Evolutionary conservation across 1,140 invertebrate genomes (phyloP).

Genomic region (Calephelis virginiensis): DNA sequence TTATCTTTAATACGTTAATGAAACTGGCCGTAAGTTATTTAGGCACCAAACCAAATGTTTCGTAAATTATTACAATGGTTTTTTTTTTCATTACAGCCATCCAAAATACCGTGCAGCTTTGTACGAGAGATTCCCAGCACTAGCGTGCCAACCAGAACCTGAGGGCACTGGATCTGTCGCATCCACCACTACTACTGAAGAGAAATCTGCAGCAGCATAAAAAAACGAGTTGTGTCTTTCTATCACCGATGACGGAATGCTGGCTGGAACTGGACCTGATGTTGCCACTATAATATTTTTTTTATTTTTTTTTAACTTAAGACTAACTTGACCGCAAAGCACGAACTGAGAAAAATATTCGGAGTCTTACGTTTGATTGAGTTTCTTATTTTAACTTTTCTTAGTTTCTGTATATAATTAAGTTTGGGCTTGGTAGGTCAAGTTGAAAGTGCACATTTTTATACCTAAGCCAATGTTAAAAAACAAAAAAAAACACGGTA

Average conservation of each 20-base stretch:
- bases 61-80: too few species aligned
- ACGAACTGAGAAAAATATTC: conserved; percentile 61
- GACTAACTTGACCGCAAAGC: conserved; percentile 59
- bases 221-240: conserved; percentile 10
- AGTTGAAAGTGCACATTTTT: conserved; percentile 72
- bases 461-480: conserved; percentile 57
- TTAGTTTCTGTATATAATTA: conserved; percentile 50
- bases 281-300: conserved; percentile 66
- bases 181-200: conserved; percentile 76
- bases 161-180: conserved; percentile 80
- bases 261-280: conserved; percentile 44
- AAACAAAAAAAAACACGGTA: conserved; percentile 54
- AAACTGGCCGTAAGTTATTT: too few species aligned
- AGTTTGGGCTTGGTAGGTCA: conserved; percentile 59
- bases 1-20: too few species aligned
- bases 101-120: conserved; percentile 82
- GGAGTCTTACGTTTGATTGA: conserved; percentile 30
- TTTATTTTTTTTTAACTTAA: conserved; percentile 47
- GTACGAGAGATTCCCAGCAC: conserved; percentile 81
- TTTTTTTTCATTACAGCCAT: conserved; percentile 73
- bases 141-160: conserved; percentile 75
- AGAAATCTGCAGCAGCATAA: conserved; percentile 79
- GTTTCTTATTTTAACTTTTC: conserved; percentile 9
- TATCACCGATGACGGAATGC: conserved; percentile 19
- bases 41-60: too few species aligned